A percentile compares a stretch with the other conserved stretches of the same genome.
These are phyloP conservation scores for Lytechinus pictus DNA, from an alignment of 35 echinoderm and acorn worm species.

Conservation along the genomic window DNA sequence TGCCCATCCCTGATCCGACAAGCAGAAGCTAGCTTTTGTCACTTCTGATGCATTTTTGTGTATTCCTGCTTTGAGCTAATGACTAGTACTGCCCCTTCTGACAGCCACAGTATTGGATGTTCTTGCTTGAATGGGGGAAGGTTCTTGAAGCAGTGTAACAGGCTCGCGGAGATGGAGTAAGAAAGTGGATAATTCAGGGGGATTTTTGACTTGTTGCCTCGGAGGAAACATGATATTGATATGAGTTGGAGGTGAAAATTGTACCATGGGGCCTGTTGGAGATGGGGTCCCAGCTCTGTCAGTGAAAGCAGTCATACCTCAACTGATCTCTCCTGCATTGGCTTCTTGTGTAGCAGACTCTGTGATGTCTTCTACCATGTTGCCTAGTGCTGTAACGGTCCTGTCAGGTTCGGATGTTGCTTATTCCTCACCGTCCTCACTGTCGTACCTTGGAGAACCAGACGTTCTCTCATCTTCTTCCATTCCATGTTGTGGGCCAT, in stretches of 20 bases:
- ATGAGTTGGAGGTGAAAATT: background rate
- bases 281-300: background rate
- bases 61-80: background rate
- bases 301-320: background rate
- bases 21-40: background rate
- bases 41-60: background rate
- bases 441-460: background rate
- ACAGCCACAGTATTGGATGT: background rate
- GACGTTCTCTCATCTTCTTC: background rate
- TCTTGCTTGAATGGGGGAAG: background rate
- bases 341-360: background rate
- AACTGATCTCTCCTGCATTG: background rate
- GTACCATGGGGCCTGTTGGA: background rate
- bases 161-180: background rate
- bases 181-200: background rate
- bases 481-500: background rate
- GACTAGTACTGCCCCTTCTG: background rate
- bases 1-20: background rate
- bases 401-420: background rate
- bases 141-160: background rate
- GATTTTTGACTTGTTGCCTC: background rate
- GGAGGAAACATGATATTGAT: background rate
- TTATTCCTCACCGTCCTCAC: background rate
- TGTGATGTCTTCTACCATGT: background rate
- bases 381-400: background rate